phyloP scores from a whole-genome alignment of 2,888 invertebrate species.

The Colostygia pectinataria region DNA sequence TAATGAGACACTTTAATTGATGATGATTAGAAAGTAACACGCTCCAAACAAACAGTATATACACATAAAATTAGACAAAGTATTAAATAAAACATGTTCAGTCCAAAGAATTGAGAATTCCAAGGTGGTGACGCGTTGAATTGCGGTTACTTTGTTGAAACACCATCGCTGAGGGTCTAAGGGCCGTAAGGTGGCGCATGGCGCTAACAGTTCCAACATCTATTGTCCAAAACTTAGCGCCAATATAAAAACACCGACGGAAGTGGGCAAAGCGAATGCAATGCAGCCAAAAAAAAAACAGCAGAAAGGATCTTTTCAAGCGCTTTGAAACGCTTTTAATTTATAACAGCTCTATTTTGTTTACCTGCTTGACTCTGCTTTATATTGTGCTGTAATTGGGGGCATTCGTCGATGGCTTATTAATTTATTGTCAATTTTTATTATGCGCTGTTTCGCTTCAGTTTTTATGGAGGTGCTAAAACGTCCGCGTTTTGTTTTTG shows the following conservation, averaged over 20 bases:
- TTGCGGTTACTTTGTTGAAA: slow-evolving; percentile 30
- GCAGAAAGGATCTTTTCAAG: slow-evolving; percentile 61
- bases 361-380: slow-evolving; percentile 77
- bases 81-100: background rate
- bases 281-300: slow-evolving; percentile 78
- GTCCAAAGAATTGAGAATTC: slow-evolving; percentile 16
- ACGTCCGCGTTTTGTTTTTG: slow-evolving; percentile 57
- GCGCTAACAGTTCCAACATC: slow-evolving; percentile 57
- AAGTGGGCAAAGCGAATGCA: slow-evolving; percentile 80
- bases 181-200: slow-evolving; percentile 41
- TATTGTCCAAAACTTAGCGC: slow-evolving; percentile 75
- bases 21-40: too few species aligned
- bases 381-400: slow-evolving; percentile 78
- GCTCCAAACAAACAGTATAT: too few species aligned
- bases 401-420: slow-evolving; percentile 80
- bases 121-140: slow-evolving; percentile 29
- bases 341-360: slow-evolving; percentile 82
- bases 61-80: slow-evolving; percentile 2
- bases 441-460: slow-evolving; percentile 66
- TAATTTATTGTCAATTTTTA: slow-evolving; percentile 60
- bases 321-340: slow-evolving; percentile 80
- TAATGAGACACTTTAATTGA: too few species aligned
- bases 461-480: slow-evolving; percentile 80
- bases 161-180: slow-evolving; percentile 20
- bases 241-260: slow-evolving; percentile 77